Conservation (phyloP, 2,113 vertebrate genomes). For the Silurus asotus region DNA sequence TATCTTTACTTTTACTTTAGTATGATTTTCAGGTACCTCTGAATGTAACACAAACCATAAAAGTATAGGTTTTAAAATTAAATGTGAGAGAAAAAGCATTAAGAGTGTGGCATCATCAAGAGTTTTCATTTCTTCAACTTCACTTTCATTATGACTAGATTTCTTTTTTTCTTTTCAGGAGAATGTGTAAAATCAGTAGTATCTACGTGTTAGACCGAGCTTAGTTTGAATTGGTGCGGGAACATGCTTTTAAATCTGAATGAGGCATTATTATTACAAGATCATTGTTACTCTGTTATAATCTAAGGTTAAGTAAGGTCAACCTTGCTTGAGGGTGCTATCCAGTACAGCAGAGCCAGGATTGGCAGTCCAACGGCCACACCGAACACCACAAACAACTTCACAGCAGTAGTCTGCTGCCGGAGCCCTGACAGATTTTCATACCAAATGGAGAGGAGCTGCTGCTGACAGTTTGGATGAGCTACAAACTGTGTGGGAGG, state of each 20-base stretch:
- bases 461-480: conserved; percentile 96
- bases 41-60: too few species aligned
- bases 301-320: conserved; percentile 36
- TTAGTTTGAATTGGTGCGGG: not conserved
- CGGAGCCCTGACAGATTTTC: conserved; percentile 88
- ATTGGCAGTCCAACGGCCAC: conserved; percentile 85
- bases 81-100: not conserved
- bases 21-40: too few species aligned
- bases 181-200: not conserved
- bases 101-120: not conserved
- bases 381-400: conserved; percentile 88
- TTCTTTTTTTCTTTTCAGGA: not conserved
- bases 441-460: conserved; percentile 95
- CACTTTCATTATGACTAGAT: not conserved
- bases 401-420: conserved; percentile 87
- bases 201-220: not conserved
- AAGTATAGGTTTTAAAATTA: not conserved
- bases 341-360: conserved; percentile 87
- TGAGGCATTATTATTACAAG: not conserved
- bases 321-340: conserved; percentile 95
- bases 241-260: not conserved
- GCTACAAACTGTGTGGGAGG: conserved; percentile 85
- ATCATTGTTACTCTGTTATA: not conserved
- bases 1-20: too few species aligned
- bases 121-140: not conserved